Evolutionary conservation across 1,140 invertebrate genomes (phyloP).

Genomic region (Drosophila truncata): DNA sequence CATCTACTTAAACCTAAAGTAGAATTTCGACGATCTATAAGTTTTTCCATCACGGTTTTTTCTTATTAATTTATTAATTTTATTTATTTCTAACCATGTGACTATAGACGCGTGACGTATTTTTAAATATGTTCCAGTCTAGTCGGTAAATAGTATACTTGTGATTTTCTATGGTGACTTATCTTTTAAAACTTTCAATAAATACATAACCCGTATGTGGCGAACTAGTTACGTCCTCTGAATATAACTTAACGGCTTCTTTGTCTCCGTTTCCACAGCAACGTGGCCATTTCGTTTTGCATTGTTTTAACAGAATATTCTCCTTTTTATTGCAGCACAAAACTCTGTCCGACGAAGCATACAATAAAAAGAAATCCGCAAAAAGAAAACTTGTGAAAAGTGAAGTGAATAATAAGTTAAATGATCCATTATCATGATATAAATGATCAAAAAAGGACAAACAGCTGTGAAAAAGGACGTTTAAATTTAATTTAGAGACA

Average conservation of each 20-base stretch:
- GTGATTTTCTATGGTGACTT: not conserved
- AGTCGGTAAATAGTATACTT: not conserved
- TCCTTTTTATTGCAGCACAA: slow-evolving; percentile 35
- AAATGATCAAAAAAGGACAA: not conserved
- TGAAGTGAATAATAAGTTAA: slow-evolving; percentile 23
- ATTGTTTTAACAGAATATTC: slow-evolving; percentile 9
- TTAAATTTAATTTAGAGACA: slow-evolving; percentile 11
- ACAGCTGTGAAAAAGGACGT: not conserved
- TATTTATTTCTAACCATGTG: too few relatives aligned
- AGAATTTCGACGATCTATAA: not conserved
- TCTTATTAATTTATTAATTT: too few relatives aligned
- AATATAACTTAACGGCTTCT: not conserved
- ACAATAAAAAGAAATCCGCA: slow-evolving; percentile 8
- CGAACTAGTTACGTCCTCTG: not conserved
- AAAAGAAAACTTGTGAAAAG: slow-evolving; percentile 21
- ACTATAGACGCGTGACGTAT: too few relatives aligned
- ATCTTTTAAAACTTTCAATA: not conserved
- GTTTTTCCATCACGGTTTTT: too few relatives aligned
- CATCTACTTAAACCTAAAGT: not conserved
- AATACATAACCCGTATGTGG: not conserved
- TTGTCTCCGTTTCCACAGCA: not conserved
- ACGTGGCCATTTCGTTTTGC: slow-evolving; percentile 20
- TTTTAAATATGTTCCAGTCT: not conserved
- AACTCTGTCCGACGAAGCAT: slow-evolving; percentile 9
- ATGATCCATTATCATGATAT: not conserved